Conservation (phyloP, 2,888 invertebrate species). For the Tiliacea aurago region DNA sequence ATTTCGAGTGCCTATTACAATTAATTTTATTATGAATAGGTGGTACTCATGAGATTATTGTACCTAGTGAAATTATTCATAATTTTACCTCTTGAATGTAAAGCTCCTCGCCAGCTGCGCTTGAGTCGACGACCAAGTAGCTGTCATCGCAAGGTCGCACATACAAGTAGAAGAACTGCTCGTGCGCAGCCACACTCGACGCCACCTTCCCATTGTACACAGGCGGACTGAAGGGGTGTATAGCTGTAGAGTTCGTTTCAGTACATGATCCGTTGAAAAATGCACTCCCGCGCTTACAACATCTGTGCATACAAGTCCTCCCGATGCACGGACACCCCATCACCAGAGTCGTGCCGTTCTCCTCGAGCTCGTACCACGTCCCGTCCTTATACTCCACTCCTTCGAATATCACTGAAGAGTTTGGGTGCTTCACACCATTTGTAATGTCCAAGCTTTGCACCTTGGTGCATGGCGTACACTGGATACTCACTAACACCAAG, state of each 20-base stretch:
- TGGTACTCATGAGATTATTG: neutral
- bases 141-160: constrained; percentile 74
- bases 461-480: constrained; percentile 75
- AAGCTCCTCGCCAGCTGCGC: constrained; percentile 69
- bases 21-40: neutral
- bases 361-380: constrained; percentile 77
- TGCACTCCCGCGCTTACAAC: constrained; percentile 75
- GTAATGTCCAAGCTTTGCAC: constrained; percentile 83
- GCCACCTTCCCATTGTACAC: constrained; percentile 76
- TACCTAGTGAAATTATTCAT: neutral
- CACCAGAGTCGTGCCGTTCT: constrained; percentile 66
- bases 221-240: constrained; percentile 81
- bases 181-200: constrained; percentile 70
- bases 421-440: constrained; percentile 71
- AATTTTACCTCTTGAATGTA: constrained; percentile 83
- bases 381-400: constrained; percentile 77
- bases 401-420: constrained; percentile 78
- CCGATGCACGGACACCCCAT: constrained; percentile 84
- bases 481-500: constrained; percentile 61
- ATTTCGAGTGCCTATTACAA: constrained; percentile 2
- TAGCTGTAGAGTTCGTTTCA: constrained; percentile 68
- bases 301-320: constrained; percentile 82
- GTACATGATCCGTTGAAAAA: constrained; percentile 73
- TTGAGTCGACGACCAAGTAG: constrained; percentile 80
- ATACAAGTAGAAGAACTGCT: constrained; percentile 82